phyloP scores from a whole-genome alignment of 1,140 invertebrate genomes.

The Drosophila sproati region DNA sequence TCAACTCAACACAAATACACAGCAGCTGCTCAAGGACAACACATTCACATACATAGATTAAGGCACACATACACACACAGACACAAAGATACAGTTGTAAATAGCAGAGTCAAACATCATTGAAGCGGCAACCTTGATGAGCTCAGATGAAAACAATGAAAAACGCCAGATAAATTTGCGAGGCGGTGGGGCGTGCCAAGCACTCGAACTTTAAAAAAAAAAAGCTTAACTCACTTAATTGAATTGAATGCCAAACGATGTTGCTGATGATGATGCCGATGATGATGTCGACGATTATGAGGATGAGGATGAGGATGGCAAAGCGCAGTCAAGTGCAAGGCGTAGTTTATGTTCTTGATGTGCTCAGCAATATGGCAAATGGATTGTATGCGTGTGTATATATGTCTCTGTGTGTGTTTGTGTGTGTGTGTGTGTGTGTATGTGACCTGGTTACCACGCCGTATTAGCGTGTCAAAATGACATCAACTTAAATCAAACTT shows the following conservation, averaged over 20 bases:
- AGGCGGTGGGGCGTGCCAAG: conserved; percentile 15
- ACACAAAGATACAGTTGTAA: background rate
- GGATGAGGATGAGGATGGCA: conserved; percentile 23
- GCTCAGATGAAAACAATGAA: conserved; percentile 71
- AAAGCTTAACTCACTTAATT: conserved; percentile 68
- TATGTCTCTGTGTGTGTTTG: conserved; percentile 9
- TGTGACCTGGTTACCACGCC: conserved; percentile 59
- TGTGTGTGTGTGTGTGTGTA: conserved; percentile 4
- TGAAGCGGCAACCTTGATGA: conserved; percentile 57
- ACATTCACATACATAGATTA: background rate
- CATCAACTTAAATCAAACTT: conserved; percentile 79
- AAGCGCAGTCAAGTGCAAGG: conserved; percentile 64
- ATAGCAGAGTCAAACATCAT: conserved; percentile 58
- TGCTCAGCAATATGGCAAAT: conserved; percentile 62
- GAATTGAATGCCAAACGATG: conserved; percentile 71
- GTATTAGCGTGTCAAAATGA: conserved; percentile 75
- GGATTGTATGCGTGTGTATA: conserved; percentile 20
- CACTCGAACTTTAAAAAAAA: conserved; percentile 14
- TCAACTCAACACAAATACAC: background rate
- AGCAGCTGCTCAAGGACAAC: background rate
- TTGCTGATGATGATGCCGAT: background rate
- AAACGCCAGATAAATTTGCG: conserved; percentile 35
- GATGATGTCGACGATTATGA: background rate
- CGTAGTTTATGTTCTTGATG: conserved; percentile 11
- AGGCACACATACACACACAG: background rate